phyloP scores from a whole-genome alignment of 2,797 vertebrate genomes.

The Esox lucius region DNA sequence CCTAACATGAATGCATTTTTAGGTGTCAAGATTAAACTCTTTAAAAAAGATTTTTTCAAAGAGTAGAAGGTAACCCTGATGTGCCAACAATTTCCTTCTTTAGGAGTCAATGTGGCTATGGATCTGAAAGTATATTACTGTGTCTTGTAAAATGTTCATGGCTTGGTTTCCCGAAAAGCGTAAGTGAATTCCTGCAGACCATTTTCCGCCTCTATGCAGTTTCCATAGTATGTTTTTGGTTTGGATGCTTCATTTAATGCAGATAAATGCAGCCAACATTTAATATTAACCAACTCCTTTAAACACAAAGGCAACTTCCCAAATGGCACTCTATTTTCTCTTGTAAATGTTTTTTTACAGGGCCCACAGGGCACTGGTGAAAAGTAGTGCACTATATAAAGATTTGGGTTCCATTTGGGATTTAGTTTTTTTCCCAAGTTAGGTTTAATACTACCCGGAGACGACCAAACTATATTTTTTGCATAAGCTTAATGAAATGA shows the following conservation, averaged over 20 bases:
- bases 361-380: neutral
- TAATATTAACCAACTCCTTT: too few species aligned
- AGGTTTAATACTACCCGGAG: too few species aligned
- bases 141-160: neutral
- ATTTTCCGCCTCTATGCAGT: conserved; percentile 1
- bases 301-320: neutral
- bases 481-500: conserved; percentile 23
- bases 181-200: neutral
- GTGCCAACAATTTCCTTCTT: too few species aligned
- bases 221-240: neutral
- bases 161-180: conserved; percentile 3
- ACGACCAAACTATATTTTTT: too few species aligned
- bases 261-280: too few species aligned
- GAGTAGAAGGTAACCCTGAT: neutral
- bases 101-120: neutral
- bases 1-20: neutral
- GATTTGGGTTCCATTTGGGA: neutral
- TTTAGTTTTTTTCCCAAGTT: neutral
- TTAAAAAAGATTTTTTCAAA: neutral
- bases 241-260: neutral
- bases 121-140: neutral
- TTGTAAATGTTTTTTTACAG: neutral
- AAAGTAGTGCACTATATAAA: neutral
- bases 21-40: neutral
- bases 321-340: neutral